Evolutionary conservation across 2,888 invertebrate genomes (phyloP), one percentile per base, ranked within the genome.

Genomic region (Eupithecia dodoneata): DNA sequence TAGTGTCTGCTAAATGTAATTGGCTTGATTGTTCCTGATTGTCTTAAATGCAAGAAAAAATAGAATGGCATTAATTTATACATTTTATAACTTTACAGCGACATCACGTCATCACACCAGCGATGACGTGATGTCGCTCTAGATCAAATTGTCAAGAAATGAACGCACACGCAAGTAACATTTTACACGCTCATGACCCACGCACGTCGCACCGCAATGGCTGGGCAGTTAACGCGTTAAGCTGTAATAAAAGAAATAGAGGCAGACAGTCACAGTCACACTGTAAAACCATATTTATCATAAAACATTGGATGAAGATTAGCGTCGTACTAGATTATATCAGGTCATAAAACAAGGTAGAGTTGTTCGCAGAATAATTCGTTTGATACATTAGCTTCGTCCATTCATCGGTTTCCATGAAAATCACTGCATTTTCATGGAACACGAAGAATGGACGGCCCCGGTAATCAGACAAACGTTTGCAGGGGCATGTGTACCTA

Each of bases 11-110:
- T 55, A 55, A 71, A 52, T 52, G 6, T 15, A 55, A 71, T 55
- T 55, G 71, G 52, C 55, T 55, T 55, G 52, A 71, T 52, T 71
- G 71, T 55, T 52, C 9, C 52, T 70, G 70, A 70, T 70, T 45
- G 70, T 30, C 30, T 47, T 49, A 70, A 70, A 70, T 70, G 45
- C 45, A 45, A 18, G 66, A 66, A 66, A 42, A 42, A 66, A 42
- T 4, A 42, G 42, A 42, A 66, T 42, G 42, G 42, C 13, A 42
- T 66, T 15, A 42, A 66, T 66, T 66, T 66, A 66, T 15, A 42
- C 13, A 66, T 42, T 42, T 13, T 41, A 42, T 15, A 66, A 30
- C 41, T 65, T 13, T 13, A 65, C 63, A 41, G 65, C 10, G 65
- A 55, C 55, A 55, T 52, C n/a, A 65, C 12, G 63, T 65, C 41